Base-by-base conservation (phyloP, 2,888 invertebrate genomes). In the Drosophila paranaensis region DNA sequence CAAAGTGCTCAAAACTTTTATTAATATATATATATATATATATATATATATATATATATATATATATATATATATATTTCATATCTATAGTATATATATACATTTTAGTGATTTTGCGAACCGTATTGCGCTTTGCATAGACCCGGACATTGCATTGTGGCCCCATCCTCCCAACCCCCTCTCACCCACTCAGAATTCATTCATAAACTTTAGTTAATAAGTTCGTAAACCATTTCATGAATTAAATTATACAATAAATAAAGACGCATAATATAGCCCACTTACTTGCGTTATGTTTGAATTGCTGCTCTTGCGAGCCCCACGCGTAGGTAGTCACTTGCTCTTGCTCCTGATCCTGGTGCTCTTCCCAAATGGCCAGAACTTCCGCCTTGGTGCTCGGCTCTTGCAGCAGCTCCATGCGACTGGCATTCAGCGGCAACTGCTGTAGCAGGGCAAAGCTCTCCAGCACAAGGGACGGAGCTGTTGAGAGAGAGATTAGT, bases 391-490 rank as follows among this genome's bases (percentile, higher is more conserved):
- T 77, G 0, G 83, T 30, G 71, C 90, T 89, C 3, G 35, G 14
- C 10, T 46, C 14, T 1, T 60, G 74, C 5, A 88, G 14, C 8
- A 79, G 60, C 16, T 88, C 64, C 2, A 92, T 37, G 43, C 76
- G 73, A 14, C 72, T 82, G 1, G 77, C 77, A 43, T 77, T 68
- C 2, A 82, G 67, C 0, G 68, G 50, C 5, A 92, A 50, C 13
- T 71, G 77, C 68, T 92, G 92, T 6, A 89, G 73, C 3, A 91
- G n/a, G 33, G 79, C 73, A 61, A 92, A 91, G 67, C 87, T 82
- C 14, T 89, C 79, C 43, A 93, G 65, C 42, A 89, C 81, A 67
- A 51, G 72, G 2, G 40, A 64, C 11, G 66, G 67, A 74, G 90
- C 74, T 72, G 40, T 20, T 1, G 40, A 16, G 60, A 39, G 11